Base-by-base conservation (phyloP, 92 coral and sea anemone genomes). In the Zoanthus gigantus region DNA sequence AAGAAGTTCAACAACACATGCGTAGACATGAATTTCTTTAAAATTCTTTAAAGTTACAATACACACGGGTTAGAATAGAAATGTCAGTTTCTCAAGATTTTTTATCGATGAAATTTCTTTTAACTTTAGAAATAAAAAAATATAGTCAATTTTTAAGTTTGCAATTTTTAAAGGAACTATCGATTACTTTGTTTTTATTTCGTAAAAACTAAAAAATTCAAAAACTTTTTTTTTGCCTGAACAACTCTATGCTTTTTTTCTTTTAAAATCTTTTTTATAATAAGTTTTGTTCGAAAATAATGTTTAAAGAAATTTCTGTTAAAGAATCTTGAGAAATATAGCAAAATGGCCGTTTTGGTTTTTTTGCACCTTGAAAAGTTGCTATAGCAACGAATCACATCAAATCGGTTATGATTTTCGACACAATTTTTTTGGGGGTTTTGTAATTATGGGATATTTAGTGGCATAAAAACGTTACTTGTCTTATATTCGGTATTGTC, bases 381-480 rank as follows among this genome's bases (percentile, higher is more conserved):
- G 76, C 50, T 29, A 71, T 71, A 71, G 76, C 76, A 71, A 71
- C 17, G 50, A 17, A 47, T 71, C 76, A 16, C 71, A 66, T 66
- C 32, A 66, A 66, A n/a, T 66, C 5, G 32, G 30, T 66, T 66
- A 66, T 17, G 7, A 66, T 37, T 37, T 37, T 66, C 32, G 71
- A 66, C 32, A 63, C 15, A 11, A 63, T 12, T 11, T 66, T 66
- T 66, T 66, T 66, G n/a, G 28, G n/a, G n/a, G 71, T 66, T 66
- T 63, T 63, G 69, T 63, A 16, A 12, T 63, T 18, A 63, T 18
- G n/a, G n/a, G n/a, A 16, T 63, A 63, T 63, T n/a, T 63, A 63
- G 69, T 63, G 69, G 69, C 69, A 63, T 63, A 63, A 63, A 63
- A 63, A 63, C 69, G 69, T 63, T 63, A 63, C 69, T 63, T 63